Conservation (phyloP, 2,113 vertebrate species). For the Paramisgurnus dabryanus region DNA sequence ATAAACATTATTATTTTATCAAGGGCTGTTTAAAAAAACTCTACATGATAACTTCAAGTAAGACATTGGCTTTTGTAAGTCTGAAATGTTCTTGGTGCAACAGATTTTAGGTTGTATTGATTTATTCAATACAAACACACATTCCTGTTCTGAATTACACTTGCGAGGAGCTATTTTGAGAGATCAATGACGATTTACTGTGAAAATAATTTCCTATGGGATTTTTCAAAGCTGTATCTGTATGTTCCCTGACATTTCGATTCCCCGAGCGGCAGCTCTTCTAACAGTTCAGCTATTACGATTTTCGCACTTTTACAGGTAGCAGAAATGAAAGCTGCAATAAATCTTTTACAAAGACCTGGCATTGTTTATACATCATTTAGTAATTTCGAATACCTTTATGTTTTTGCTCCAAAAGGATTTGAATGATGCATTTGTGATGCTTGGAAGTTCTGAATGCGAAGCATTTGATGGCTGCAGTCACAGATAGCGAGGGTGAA, state of each 20-base stretch:
- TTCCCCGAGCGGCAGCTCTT: neutral
- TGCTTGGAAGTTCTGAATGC: neutral
- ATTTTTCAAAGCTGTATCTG: slow-evolving; percentile 16
- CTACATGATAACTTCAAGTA: no score
- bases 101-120: neutral
- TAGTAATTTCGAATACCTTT: neutral
- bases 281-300: neutral
- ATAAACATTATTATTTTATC: no score
- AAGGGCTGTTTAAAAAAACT: no score
- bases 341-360: neutral
- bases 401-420: neutral
- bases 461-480: neutral
- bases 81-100: neutral
- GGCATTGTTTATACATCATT: neutral
- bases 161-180: slow-evolving; percentile 16
- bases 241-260: slow-evolving; percentile 6
- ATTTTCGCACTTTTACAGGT: neutral
- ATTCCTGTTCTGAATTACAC: neutral
- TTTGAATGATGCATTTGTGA: neutral
- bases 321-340: neutral
- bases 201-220: slow-evolving; percentile 9
- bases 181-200: neutral
- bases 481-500: neutral
- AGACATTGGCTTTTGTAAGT: neutral
- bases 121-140: neutral